phyloP scores from a whole-genome alignment of 2,113 vertebrate genomes.

The Gasterosteus nipponicus region DNA sequence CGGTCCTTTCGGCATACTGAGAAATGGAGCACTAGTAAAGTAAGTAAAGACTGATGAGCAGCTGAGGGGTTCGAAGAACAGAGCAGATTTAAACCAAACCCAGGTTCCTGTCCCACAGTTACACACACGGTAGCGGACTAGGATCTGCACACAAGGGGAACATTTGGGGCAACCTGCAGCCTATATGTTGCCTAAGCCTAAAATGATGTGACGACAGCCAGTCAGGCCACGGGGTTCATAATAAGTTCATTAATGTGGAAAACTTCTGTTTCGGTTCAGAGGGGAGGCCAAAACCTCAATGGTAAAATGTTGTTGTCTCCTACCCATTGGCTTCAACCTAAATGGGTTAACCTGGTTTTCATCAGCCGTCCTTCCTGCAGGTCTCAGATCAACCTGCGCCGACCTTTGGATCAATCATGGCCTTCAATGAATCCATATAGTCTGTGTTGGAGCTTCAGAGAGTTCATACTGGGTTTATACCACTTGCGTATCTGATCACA shows the following conservation, averaged over 20 bases:
- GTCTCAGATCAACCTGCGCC: not conserved
- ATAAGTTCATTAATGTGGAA: not conserved
- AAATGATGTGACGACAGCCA: not conserved
- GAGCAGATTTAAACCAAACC: not conserved
- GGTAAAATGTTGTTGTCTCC: not conserved
- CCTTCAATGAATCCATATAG: not conserved
- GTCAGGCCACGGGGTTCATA: not conserved
- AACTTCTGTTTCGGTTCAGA: not conserved
- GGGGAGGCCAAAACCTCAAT: not conserved
- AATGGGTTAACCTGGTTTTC: not conserved
- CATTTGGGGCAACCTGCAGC: not conserved
- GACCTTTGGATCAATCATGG: not conserved
- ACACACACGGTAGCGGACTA: not conserved
- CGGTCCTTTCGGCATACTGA: not conserved
- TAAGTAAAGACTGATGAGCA: not conserved
- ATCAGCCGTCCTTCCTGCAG: not conserved
- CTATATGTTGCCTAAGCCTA: not conserved
- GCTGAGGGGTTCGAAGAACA: not conserved
- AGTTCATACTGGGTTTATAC: not conserved
- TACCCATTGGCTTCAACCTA: not conserved
- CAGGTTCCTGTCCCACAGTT: not conserved
- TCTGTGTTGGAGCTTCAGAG: not conserved
- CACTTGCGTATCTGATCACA: not conserved
- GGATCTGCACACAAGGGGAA: not conserved
- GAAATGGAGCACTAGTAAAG: not conserved